Evolutionary conservation across 2,113 vertebrate genomes (phyloP).

Genomic region (Poecile atricapillus): DNA sequence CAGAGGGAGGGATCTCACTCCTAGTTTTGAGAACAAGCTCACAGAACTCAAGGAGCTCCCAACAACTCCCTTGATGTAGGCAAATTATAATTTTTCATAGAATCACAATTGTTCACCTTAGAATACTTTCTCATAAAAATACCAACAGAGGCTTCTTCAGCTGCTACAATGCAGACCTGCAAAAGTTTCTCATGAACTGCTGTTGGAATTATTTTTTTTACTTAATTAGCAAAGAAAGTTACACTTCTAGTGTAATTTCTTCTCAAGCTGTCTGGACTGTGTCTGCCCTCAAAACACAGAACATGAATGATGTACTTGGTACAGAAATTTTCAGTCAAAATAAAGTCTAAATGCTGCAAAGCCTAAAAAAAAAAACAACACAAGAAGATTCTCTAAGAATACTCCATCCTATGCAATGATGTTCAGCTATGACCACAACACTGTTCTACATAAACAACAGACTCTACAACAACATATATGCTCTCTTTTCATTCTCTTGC

Average conservation of each 20-base stretch:
- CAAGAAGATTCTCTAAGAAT: neutral
- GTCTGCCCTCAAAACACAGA: neutral
- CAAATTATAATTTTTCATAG: neutral
- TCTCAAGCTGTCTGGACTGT: neutral
- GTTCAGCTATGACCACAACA: neutral
- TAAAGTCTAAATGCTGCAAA: neutral
- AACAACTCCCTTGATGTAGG: neutral
- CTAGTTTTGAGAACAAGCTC: neutral
- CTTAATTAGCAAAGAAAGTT: neutral
- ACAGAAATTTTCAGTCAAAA: neutral
- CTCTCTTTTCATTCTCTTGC: neutral
- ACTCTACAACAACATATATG: neutral
- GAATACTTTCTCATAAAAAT: neutral
- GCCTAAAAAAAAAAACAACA: neutral
- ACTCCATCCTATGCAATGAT: neutral
- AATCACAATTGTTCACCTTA: neutral
- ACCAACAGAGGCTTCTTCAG: neutral
- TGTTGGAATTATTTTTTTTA: neutral
- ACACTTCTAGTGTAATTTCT: neutral
- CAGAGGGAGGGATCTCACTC: neutral
- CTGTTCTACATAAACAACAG: neutral
- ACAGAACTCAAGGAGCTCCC: neutral
- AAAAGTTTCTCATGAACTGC: neutral
- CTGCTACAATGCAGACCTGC: neutral
- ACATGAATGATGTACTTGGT: neutral